These are phyloP conservation scores for Chalcis sispes DNA, from an alignment of 2,888 invertebrate species.

Conservation along the genomic window DNA sequence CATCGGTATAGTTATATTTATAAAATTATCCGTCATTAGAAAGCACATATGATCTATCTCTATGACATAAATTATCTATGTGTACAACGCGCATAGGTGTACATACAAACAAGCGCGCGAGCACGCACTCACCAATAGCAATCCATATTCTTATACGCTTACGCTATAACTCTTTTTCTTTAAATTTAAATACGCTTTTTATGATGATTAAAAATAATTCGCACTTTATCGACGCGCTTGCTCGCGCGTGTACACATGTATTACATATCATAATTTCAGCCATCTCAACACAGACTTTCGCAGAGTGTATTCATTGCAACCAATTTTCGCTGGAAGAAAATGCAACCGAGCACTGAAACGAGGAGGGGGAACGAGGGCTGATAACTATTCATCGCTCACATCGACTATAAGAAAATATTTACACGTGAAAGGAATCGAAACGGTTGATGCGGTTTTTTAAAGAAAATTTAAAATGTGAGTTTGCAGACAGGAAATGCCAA, in stretches of 20 bases:
- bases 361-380: slow-evolving; percentile 18
- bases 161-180: slow-evolving; percentile 40
- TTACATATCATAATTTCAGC: slow-evolving; percentile 43
- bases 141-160: slow-evolving; percentile 4
- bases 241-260: slow-evolving; percentile 49
- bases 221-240: slow-evolving; percentile 4
- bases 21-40: slow-evolving; percentile 75
- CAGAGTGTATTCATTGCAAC: slow-evolving; percentile 37
- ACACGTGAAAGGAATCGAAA: slow-evolving; percentile 48
- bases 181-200: slow-evolving; percentile 47
- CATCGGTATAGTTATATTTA: slow-evolving; percentile 74
- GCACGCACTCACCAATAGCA: slow-evolving; percentile 31
- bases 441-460: slow-evolving; percentile 30
- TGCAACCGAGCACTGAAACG: slow-evolving; percentile 47
- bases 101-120: slow-evolving; percentile 49
- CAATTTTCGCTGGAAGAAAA: slow-evolving; percentile 53
- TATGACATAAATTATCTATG: slow-evolving; percentile 72
- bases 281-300: slow-evolving; percentile 47
- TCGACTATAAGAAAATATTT: slow-evolving; percentile 53
- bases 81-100: slow-evolving; percentile 48
- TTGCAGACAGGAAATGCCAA: slow-evolving; percentile 55
- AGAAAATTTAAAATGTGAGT: slow-evolving; percentile 22
- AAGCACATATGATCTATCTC: slow-evolving; percentile 74
- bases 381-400: slow-evolving; percentile 31
- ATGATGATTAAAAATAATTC: slow-evolving; percentile 51